phyloP scores from a whole-genome alignment of 2,797 vertebrate species.

The Pangasius sanitwongsei region DNA sequence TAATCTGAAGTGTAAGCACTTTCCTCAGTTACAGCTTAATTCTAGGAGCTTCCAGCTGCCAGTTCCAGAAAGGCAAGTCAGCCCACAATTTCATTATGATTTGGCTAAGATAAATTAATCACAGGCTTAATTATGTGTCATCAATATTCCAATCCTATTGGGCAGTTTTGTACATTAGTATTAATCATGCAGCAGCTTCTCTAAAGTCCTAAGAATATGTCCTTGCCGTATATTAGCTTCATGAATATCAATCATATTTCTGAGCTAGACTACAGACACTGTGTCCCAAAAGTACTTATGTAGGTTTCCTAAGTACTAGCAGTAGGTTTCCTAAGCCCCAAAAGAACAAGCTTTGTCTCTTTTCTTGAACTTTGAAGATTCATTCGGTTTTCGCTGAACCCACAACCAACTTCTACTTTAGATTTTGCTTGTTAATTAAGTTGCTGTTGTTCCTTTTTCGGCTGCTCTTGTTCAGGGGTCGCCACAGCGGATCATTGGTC shows the following conservation, averaged over 20 bases:
- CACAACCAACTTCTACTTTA: background rate
- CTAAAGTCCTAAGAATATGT: constrained; percentile 42
- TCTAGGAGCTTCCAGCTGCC: constrained; percentile 20
- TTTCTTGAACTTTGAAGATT: constrained; percentile 4
- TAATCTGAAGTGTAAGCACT: constrained; percentile 7
- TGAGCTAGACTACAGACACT: constrained; percentile 26
- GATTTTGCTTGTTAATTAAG: background rate
- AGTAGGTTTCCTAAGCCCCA: background rate
- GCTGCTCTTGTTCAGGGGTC: too few relatives aligned
- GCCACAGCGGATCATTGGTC: too few relatives aligned
- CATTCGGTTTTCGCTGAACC: background rate
- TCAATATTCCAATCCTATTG: constrained; percentile 48
- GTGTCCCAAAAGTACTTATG: constrained; percentile 43
- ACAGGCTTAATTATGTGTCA: constrained; percentile 52
- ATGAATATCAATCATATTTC: constrained; percentile 53
- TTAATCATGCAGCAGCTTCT: constrained; percentile 53
- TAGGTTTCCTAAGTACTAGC: constrained; percentile 5
- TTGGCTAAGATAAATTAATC: constrained; percentile 53
- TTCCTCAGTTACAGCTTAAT: constrained; percentile 2
- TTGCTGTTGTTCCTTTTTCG: too few relatives aligned
- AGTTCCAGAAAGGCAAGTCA: constrained; percentile 44
- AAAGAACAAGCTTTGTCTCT: constrained; percentile 12
- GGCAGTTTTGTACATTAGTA: constrained; percentile 44
- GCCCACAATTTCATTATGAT: constrained; percentile 47
- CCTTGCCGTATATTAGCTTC: constrained; percentile 36